Percentiles rank a stretch among this genome's conserved stretches.
Conservation (phyloP, 2,888 invertebrate species). For the Physocephala rufipes region DNA sequence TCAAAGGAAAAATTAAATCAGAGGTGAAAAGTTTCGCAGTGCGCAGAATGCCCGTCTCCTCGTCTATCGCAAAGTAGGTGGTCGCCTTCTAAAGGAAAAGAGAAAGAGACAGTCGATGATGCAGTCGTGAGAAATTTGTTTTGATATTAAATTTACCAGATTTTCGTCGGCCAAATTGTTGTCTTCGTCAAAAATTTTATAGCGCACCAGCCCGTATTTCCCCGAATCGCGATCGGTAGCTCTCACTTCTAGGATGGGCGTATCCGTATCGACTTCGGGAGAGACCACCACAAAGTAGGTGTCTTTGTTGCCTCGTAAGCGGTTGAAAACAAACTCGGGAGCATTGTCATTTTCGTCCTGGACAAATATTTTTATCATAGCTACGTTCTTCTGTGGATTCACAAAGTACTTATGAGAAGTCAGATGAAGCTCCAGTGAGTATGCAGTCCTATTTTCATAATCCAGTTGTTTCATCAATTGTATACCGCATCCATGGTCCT, state of each 20-base stretch:
- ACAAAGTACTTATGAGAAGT: slow-evolving; percentile 83
- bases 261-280: slow-evolving; percentile 76
- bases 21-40: slow-evolving; percentile 79
- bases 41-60: slow-evolving; percentile 78
- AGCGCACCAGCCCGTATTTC: slow-evolving; percentile 81
- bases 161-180: slow-evolving; percentile 55
- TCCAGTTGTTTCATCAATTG: slow-evolving; percentile 78
- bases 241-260: slow-evolving; percentile 82
- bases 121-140: not conserved
- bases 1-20: slow-evolving; percentile 76
- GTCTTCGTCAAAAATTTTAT: slow-evolving; percentile 67
- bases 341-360: slow-evolving; percentile 89
- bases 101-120: not conserved
- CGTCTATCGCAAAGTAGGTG: slow-evolving; percentile 76
- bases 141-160: slow-evolving; percentile 49
- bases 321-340: slow-evolving; percentile 82
- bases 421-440: slow-evolving; percentile 79
- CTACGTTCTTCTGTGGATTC: slow-evolving; percentile 78
- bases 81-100: slow-evolving; percentile 52
- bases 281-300: slow-evolving; percentile 85
- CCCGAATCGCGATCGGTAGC: slow-evolving; percentile 89
- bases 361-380: slow-evolving; percentile 82
- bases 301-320: slow-evolving; percentile 70
- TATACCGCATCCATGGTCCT: slow-evolving; percentile 85
- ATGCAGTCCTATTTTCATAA: slow-evolving; percentile 79